Conservation (phyloP, 1,140 invertebrate species). For the Drosophila gunungcola region DNA sequence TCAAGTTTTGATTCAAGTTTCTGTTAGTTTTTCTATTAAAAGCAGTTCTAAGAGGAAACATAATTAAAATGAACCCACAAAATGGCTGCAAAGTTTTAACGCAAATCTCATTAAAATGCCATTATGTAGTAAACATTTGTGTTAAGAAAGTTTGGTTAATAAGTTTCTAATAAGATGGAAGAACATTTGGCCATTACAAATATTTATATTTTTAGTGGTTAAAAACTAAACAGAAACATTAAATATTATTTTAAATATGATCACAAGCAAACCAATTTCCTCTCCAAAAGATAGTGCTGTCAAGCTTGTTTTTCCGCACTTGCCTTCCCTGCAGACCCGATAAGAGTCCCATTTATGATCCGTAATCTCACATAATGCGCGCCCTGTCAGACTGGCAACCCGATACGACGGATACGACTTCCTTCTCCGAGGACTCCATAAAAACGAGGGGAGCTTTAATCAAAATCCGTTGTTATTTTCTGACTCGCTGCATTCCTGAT, state of each 20-base stretch:
- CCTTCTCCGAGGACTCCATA: conserved; percentile 67
- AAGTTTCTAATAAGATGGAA: not conserved
- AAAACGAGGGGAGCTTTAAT: conserved; percentile 84
- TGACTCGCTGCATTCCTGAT: conserved; percentile 85
- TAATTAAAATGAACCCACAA: too few relatives aligned
- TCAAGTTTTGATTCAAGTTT: conserved; percentile 1
- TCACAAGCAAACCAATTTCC: not conserved
- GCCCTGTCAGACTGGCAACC: conserved; percentile 67
- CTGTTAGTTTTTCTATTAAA: not conserved
- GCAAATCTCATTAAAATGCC: not conserved
- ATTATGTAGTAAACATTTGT: not conserved
- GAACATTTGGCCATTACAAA: not conserved
- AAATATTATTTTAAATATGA: not conserved
- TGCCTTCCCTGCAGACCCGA: conserved; percentile 48
- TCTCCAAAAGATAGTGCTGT: conserved; percentile 2
- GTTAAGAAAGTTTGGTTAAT: not conserved
- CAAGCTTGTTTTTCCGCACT: not conserved
- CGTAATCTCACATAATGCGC: conserved; percentile 83
- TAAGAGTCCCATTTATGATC: conserved; percentile 84
- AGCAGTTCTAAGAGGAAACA: too few relatives aligned
- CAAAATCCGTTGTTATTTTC: conserved; percentile 85
- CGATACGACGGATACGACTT: conserved; percentile 57
- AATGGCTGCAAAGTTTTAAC: too few relatives aligned
- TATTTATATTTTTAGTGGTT: too few relatives aligned
- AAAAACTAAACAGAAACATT: too few relatives aligned